Conservation (phyloP, 2,888 invertebrate genomes). For the Agrilus mali region DNA sequence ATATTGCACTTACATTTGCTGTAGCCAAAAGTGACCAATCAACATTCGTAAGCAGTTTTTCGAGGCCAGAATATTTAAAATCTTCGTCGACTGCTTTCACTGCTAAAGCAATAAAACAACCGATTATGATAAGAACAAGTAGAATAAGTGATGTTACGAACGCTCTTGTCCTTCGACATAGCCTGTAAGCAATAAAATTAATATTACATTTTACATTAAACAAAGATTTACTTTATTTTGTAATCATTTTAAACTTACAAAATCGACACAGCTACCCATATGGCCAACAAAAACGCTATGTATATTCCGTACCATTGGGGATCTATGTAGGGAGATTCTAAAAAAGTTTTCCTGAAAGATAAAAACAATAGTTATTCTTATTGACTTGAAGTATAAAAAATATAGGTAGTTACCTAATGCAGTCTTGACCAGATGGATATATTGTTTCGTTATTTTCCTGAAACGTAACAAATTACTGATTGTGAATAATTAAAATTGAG, state of each 20-base stretch:
- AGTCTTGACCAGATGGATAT: constrained; percentile 26
- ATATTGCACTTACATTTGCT: constrained; percentile 22
- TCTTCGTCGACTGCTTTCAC: constrained; percentile 25
- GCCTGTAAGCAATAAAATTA: constrained; percentile 19
- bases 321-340: constrained; percentile 46
- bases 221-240: not conserved
- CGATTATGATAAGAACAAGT: constrained; percentile 25
- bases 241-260: constrained; percentile 38
- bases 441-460: too few relatives aligned
- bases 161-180: constrained; percentile 27
- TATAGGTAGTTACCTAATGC: constrained; percentile 28
- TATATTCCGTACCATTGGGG: constrained; percentile 53
- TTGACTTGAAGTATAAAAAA: constrained; percentile 1
- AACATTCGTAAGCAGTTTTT: constrained; percentile 20
- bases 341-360: constrained; percentile 32
- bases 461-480: constrained; percentile 4
- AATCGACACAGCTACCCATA: constrained; percentile 51
- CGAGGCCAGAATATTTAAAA: constrained; percentile 19
- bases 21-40: constrained; percentile 26
- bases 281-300: constrained; percentile 46
- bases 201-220: not conserved
- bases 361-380: not conserved
- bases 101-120: constrained; percentile 26
- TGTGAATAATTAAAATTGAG: too few relatives aligned
- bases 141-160: constrained; percentile 27